Percentiles rank a stretch among this genome's conserved stretches.
Evolutionary conservation across 2,797 vertebrate species (phyloP).

Genomic region (Hydrolagus colliei): DNA sequence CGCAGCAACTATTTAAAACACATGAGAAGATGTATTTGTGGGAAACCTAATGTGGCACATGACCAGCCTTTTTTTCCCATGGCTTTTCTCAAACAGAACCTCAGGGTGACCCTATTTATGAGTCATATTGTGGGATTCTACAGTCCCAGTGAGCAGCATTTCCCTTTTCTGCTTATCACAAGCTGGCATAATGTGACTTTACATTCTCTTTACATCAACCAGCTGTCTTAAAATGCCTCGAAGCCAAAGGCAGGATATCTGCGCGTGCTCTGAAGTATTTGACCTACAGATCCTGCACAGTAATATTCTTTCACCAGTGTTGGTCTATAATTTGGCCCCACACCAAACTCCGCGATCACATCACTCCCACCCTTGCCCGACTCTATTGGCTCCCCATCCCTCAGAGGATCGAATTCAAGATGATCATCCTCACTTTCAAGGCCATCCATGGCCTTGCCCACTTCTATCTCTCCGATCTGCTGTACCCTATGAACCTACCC

Average conservation of each 20-base stretch:
- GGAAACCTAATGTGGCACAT: background rate
- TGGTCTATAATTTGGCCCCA: background rate
- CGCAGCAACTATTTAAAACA: background rate
- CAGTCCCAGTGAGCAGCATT: background rate
- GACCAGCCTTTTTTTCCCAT: constrained; percentile 9
- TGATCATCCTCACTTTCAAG: no score
- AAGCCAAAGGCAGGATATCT: background rate
- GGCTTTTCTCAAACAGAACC: background rate
- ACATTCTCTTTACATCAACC: constrained; percentile 11
- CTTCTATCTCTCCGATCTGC: no score
- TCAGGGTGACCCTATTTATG: background rate
- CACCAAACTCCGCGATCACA: no score
- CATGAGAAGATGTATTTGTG: background rate
- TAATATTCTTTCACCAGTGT: background rate
- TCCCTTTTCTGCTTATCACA: background rate
- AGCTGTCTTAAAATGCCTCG: constrained; percentile 11
- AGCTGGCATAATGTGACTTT: background rate
- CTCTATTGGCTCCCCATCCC: no score
- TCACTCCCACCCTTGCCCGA: no score
- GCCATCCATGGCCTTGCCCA: no score
- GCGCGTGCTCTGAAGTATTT: background rate
- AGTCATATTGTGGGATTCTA: background rate
- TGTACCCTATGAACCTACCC: no score
- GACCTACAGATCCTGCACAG: background rate
- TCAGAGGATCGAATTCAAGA: no score